Evolutionary conservation across 2,113 vertebrate species (phyloP).

Genomic region (Notothenia rossii): DNA sequence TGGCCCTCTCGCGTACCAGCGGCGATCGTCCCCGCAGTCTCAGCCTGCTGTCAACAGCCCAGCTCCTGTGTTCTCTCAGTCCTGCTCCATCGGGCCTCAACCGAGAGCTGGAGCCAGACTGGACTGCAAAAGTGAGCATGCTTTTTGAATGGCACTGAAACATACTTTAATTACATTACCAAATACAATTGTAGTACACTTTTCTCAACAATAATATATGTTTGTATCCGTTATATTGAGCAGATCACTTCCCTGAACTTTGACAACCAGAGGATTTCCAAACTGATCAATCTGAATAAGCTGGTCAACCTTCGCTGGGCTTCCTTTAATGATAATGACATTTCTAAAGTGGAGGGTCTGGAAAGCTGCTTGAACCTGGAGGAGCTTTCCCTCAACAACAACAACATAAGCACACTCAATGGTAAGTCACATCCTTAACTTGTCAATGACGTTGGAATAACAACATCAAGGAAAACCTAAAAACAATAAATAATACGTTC

Average conservation of each 20-base stretch:
- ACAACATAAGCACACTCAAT: slow-evolving; percentile 85
- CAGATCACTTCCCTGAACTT: slow-evolving; percentile 90
- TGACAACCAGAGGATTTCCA: slow-evolving; percentile 86
- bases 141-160: no score
- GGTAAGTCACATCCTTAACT: slow-evolving; percentile 71
- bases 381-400: slow-evolving; percentile 89
- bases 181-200: background rate
- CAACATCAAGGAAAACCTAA: background rate
- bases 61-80: slow-evolving; percentile 84
- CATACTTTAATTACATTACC: no score
- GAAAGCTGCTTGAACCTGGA: slow-evolving; percentile 86
- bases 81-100: slow-evolving; percentile 75
- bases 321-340: slow-evolving; percentile 89
- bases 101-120: slow-evolving; percentile 79
- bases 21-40: slow-evolving; percentile 82
- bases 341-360: slow-evolving; percentile 87
- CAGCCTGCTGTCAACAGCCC: slow-evolving; percentile 86
- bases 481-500: background rate
- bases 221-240: slow-evolving; percentile 9
- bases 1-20: slow-evolving; percentile 81
- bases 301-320: slow-evolving; percentile 89
- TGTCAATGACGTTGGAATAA: background rate
- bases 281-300: slow-evolving; percentile 85
- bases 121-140: slow-evolving; percentile 81
- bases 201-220: background rate